These are phyloP conservation scores for Idaea aversata DNA, from an alignment of 2,888 invertebrate species.

Conservation along the genomic window DNA sequence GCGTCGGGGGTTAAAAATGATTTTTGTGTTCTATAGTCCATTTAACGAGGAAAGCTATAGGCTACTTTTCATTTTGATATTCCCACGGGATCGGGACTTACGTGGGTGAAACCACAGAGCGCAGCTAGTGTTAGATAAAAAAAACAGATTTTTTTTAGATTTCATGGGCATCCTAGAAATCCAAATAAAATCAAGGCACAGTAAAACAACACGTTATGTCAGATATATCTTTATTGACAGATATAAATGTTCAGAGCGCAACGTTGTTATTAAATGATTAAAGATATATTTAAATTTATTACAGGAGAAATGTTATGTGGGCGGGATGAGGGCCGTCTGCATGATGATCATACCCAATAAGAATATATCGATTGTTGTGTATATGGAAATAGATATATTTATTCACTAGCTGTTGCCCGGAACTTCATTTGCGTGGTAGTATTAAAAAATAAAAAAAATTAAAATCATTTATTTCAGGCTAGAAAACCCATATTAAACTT, in stretches of 20 bases:
- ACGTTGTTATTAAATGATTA: neutral
- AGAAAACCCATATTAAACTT: too few relatives aligned
- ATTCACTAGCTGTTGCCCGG: too few relatives aligned
- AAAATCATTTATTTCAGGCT: too few relatives aligned
- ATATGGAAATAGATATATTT: neutral
- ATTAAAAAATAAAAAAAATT: too few relatives aligned
- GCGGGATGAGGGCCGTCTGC: neutral
- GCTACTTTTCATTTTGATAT: too few relatives aligned
- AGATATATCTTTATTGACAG: neutral
- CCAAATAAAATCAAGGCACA: neutral
- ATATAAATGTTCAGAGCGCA: neutral
- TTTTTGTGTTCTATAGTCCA: too few relatives aligned
- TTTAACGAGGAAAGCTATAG: too few relatives aligned
- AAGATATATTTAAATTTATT: neutral
- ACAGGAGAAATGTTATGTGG: neutral
- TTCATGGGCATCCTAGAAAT: neutral
- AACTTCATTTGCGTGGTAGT: too few relatives aligned
- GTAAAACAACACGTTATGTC: neutral
- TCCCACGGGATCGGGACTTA: too few relatives aligned
- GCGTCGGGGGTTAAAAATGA: too few relatives aligned
- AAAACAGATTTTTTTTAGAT: neutral
- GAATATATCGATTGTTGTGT: neutral
- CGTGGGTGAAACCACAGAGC: too few relatives aligned
- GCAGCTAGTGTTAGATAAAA: too few relatives aligned
- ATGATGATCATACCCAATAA: neutral